Percentiles rank a stretch among this genome's conserved stretches.
These are phyloP conservation scores for Belgica antarctica DNA, from an alignment of 2,888 invertebrate genomes.

Conservation along the genomic window DNA sequence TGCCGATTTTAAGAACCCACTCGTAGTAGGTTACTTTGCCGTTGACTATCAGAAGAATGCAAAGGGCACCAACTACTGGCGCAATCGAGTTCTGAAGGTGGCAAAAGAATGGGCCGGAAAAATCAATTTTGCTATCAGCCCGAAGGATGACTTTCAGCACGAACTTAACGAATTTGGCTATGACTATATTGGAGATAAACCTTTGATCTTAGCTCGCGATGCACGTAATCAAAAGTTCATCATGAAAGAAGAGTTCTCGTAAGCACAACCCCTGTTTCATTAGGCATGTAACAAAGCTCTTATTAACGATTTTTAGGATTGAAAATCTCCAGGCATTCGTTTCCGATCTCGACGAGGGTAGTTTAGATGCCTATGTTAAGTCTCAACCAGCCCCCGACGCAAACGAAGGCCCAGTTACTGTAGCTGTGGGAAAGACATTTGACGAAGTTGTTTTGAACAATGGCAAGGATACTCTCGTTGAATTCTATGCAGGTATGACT, in stretches of 20 bases:
- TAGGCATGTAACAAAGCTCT: no score
- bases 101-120: slow-evolving; percentile 55
- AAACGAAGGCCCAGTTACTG: slow-evolving; percentile 78
- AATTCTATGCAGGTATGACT: slow-evolving; percentile 99
- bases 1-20: slow-evolving; percentile 82
- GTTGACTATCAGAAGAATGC: slow-evolving; percentile 96
- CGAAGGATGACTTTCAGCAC: slow-evolving; percentile 89
- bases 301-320: slow-evolving; percentile 60
- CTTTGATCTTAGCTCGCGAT: slow-evolving; percentile 80
- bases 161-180: slow-evolving; percentile 94
- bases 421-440: slow-evolving; percentile 96
- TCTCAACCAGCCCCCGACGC: slow-evolving; percentile 88
- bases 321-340: slow-evolving; percentile 83
- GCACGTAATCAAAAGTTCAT: slow-evolving; percentile 83
- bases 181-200: slow-evolving; percentile 84
- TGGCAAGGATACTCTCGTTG: slow-evolving; percentile 88
- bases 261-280: slow-evolving; percentile 48
- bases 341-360: slow-evolving; percentile 75
- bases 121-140: slow-evolving; percentile 84
- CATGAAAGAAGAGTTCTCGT: slow-evolving; percentile 88
- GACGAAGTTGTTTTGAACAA: slow-evolving; percentile 89
- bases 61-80: slow-evolving; percentile 99
- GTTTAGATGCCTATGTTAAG: slow-evolving; percentile 88
- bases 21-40: slow-evolving; percentile 86
- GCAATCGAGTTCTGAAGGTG: slow-evolving; percentile 89